Evolutionary conservation across 2,888 invertebrate species (phyloP), one percentile per base, ranked within the genome.

Genomic region (Hypena proboscidalis): DNA sequence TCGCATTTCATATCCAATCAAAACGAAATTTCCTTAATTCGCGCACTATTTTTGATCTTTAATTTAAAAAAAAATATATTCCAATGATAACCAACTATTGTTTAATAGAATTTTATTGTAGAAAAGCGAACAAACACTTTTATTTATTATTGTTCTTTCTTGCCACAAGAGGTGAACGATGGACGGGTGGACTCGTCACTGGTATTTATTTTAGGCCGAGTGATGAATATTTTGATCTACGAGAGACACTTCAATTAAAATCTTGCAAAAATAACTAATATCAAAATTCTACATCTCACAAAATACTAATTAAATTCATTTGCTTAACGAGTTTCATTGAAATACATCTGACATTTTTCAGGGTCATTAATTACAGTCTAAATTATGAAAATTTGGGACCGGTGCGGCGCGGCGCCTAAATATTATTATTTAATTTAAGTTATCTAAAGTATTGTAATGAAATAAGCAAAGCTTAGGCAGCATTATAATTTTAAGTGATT

Each of bases 261-360:
- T 23, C 23, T 8, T 3, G 9, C 4, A 3, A 27, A 13, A 11
- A 14, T 4, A 1, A 6, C 13, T 2, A 27, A 27, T n/a, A 27
- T 27, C n/a, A 0, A 15, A 29, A 15, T 29, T 29, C 0, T 29
- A 29, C 15, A 8, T 2, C 15, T 57, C 51, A 40, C 23, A 39
- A 37, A 7, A 26, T 15, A 38, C 33, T 22, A 56, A 38, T 44
- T 13, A 42, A 47, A 37, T 39, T 41, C 30, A 50, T 63, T 58
- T 47, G 27, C 37, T 14, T 48, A 60, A 63, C 55, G 60, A 60
- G 37, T 45, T 39, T 51, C 29, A 59, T 51, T 59, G 20, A 45
- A 33, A 50, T 50, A 54, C 44, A 29, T 21, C 22, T 42, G 25
- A 39, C 42, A 63, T 37, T 21, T 22, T 20, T 41, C 27, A 14